phyloP scores from a whole-genome alignment of 2,797 vertebrate genomes.

The Girardinus metallicus region DNA sequence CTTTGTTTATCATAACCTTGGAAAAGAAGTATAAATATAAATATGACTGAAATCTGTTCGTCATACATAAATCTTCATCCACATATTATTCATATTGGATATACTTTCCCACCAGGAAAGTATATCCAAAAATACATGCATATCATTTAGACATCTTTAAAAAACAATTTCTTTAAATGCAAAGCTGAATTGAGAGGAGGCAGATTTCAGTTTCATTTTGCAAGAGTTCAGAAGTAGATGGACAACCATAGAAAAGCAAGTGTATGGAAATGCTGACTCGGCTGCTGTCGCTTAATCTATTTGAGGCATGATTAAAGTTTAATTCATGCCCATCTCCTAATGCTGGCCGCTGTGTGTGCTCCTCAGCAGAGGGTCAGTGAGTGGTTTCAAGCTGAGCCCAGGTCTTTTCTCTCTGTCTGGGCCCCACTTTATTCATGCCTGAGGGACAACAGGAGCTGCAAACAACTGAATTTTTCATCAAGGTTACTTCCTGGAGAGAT shows the following conservation, averaged over 20 bases:
- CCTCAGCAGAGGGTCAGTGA: conserved; percentile 62
- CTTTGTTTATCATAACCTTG: neutral
- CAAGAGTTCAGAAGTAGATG: conserved; percentile 54
- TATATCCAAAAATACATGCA: neutral
- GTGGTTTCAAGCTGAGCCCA: conserved; percentile 77
- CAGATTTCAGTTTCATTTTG: conserved; percentile 46
- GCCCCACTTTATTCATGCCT: conserved; percentile 83
- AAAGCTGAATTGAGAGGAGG: conserved; percentile 36
- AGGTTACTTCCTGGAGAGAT: conserved; percentile 83
- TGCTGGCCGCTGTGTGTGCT: conserved; percentile 57
- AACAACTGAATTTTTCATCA: conserved; percentile 85
- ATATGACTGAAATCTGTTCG: neutral
- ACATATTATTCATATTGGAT: neutral
- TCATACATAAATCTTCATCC: neutral
- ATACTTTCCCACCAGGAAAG: neutral
- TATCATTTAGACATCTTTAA: neutral
- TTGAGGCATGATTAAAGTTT: conserved; percentile 82
- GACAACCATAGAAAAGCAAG: conserved; percentile 60
- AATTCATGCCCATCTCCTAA: conserved; percentile 79
- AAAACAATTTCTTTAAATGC: neutral
- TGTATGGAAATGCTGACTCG: conserved; percentile 71
- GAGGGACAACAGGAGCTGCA: conserved; percentile 80
- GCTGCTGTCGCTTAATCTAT: conserved; percentile 79
- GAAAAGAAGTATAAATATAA: neutral
- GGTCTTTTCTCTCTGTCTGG: conserved; percentile 78